Evolutionary conservation across 2,113 vertebrate genomes (phyloP).

Genomic region (Leucoraja erinaceus): DNA sequence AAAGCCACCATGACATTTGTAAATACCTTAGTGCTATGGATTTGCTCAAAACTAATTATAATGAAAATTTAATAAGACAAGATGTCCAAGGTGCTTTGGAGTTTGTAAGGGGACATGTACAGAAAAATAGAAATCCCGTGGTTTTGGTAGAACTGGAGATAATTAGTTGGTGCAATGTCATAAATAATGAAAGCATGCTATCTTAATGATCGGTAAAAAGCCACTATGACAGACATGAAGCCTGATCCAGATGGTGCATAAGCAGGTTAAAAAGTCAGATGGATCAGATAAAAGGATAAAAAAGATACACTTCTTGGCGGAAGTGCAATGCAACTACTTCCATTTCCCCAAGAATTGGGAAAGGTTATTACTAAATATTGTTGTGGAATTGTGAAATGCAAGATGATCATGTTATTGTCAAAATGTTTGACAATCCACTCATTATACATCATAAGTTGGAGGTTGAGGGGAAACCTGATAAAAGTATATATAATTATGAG

Average conservation of each 20-base stretch:
- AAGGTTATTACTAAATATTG: neutral
- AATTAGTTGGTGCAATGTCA: neutral
- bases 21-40: neutral
- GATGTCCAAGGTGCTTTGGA: neutral
- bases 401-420: no score
- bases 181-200: neutral
- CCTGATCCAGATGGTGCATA: neutral
- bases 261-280: neutral
- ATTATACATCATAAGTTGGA: neutral
- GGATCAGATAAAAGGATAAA: neutral
- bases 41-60: neutral
- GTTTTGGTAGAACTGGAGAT: neutral
- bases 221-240: neutral
- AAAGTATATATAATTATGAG: no score
- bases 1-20: neutral
- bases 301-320: neutral
- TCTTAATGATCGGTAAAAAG: neutral
- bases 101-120: neutral
- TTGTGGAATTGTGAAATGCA: no score
- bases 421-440: neutral
- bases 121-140: neutral
- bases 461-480: no score
- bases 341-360: neutral
- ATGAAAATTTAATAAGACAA: neutral
- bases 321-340: neutral